These are phyloP conservation scores for Prunella strophiata DNA, from an alignment of 2,797 vertebrate genomes.

Conservation along the genomic window DNA sequence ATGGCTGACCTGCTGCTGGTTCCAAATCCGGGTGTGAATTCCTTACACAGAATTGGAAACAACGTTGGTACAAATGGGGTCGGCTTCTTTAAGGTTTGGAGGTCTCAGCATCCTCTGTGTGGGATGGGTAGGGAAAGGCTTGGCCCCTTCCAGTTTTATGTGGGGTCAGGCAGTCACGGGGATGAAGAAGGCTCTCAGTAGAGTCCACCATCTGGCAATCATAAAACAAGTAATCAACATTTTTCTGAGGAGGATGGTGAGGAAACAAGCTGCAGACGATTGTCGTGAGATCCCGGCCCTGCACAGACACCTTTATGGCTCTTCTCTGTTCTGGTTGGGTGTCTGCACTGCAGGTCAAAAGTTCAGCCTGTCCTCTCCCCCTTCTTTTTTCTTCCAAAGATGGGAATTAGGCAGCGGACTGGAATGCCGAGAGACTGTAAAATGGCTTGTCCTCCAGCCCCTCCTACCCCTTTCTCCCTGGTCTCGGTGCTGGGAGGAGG, in stretches of 20 bases:
- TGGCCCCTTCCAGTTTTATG: slow-evolving; percentile 74
- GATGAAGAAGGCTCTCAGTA: slow-evolving; percentile 78
- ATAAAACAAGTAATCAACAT: slow-evolving; percentile 83
- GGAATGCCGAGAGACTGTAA: slow-evolving; percentile 60
- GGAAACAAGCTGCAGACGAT: slow-evolving; percentile 69
- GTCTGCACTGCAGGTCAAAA: slow-evolving; percentile 79
- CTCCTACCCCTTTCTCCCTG: neutral
- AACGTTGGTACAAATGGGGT: neutral
- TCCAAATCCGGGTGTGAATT: neutral
- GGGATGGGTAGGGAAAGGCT: neutral
- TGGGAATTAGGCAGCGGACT: slow-evolving; percentile 47
- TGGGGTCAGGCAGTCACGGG: slow-evolving; percentile 85
- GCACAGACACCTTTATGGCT: slow-evolving; percentile 71
- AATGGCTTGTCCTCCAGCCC: slow-evolving; percentile 9
- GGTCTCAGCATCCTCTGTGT: neutral
- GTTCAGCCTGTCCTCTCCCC: slow-evolving; percentile 72
- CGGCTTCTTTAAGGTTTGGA: neutral
- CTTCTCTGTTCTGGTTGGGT: slow-evolving; percentile 47
- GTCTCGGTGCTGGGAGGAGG: neutral
- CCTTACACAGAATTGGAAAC: neutral
- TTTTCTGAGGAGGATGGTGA: slow-evolving; percentile 72
- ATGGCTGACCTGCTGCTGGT: neutral
- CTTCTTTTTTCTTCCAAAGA: slow-evolving; percentile 43
- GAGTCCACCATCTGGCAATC: slow-evolving; percentile 88
- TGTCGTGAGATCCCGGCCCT: slow-evolving; percentile 48